Evolutionary conservation across 2,888 invertebrate genomes (phyloP).

Genomic region (Stegophylla sp.): DNA sequence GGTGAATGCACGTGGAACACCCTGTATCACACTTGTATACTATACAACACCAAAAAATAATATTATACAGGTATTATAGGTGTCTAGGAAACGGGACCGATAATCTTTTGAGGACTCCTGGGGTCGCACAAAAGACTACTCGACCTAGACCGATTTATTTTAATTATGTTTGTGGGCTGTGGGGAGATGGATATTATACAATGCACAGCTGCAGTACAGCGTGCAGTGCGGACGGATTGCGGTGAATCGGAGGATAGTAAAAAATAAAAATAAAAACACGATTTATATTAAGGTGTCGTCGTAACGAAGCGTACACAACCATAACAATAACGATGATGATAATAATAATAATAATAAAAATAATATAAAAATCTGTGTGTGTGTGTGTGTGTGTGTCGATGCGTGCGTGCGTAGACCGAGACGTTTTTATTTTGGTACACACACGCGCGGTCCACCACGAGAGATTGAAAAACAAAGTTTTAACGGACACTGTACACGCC

Average conservation of each 20-base stretch:
- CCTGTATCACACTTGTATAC: background rate
- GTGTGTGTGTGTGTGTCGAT: constrained; percentile 7
- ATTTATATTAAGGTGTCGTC: constrained; percentile 17
- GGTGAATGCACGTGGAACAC: background rate
- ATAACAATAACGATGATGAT: constrained; percentile 7
- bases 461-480: background rate
- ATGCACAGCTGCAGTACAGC: no score
- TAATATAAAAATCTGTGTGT: background rate
- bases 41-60: no score
- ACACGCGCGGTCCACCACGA: background rate
- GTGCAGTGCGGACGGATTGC: background rate
- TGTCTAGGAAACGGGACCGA: background rate
- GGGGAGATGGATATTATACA: background rate
- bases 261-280: constrained; percentile 6
- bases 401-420: constrained; percentile 9
- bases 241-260: background rate
- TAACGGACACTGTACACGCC: background rate
- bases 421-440: constrained; percentile 25
- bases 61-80: background rate
- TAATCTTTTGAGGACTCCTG: constrained; percentile 46
- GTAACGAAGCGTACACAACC: constrained; percentile 41
- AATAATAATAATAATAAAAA: constrained; percentile 21
- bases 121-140: constrained; percentile 38
- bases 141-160: constrained; percentile 48
- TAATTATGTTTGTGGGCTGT: constrained; percentile 38